Evolutionary conservation across 1,140 invertebrate species (phyloP).

Genomic region (Batillaria attramentaria): DNA sequence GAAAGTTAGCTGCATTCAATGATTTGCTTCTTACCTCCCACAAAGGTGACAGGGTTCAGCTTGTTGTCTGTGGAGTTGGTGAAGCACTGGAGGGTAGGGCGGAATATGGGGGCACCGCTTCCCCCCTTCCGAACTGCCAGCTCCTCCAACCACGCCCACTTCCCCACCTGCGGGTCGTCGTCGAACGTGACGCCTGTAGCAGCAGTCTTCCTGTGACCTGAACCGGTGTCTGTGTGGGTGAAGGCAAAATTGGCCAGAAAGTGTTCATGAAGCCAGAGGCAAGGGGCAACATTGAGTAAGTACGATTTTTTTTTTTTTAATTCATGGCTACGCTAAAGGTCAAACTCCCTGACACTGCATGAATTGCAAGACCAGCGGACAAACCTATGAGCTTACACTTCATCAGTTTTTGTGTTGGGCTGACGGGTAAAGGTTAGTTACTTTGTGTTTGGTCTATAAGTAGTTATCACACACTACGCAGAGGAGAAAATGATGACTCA

Average conservation of each 20-base stretch:
- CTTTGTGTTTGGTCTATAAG: no score
- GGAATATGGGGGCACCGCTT: constrained; percentile 83
- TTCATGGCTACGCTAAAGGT: no score
- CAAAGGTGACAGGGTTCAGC: constrained; percentile 79
- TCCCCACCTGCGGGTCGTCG: neutral
- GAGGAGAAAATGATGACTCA: neutral
- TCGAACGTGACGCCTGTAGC: constrained; percentile 20
- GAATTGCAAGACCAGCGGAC: no score
- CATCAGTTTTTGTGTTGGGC: no score
- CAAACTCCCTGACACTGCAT: no score
- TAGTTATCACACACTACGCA: neutral
- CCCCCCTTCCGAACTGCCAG: constrained; percentile 80
- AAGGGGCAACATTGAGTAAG: no score
- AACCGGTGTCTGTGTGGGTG: constrained; percentile 1
- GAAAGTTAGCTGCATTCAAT: no score
- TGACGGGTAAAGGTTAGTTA: no score
- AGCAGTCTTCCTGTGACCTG: neutral
- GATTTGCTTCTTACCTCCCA: constrained; percentile 79
- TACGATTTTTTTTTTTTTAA: no score
- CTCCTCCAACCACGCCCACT: constrained; percentile 80
- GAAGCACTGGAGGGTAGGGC: constrained; percentile 82
- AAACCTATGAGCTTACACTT: no score
- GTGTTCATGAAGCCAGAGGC: no score
- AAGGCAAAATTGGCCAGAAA: no score
- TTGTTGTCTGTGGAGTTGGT: constrained; percentile 77